phyloP scores from a whole-genome alignment of 1,140 invertebrate species.

The Conus betulinus region DNA sequence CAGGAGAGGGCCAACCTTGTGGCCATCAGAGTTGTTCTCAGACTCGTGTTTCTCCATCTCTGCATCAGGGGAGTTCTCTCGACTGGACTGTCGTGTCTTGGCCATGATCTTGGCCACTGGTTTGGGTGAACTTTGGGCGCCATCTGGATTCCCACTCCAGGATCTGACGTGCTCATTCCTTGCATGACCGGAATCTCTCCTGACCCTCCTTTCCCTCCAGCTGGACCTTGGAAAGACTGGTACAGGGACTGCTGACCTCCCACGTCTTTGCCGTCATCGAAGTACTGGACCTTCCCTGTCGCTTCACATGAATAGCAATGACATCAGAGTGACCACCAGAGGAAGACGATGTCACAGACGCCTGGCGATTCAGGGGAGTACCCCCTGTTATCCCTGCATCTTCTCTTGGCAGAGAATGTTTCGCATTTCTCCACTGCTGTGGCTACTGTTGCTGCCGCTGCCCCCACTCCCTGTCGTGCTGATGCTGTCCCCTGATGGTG shows the following conservation, averaged over 20 bases:
- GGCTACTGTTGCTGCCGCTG: constrained; percentile 43
- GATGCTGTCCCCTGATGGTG: constrained; percentile 70
- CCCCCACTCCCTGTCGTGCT: constrained; percentile 70
- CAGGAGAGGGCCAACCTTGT: constrained; percentile 43
- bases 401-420: constrained; percentile 41
- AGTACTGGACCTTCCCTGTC: constrained; percentile 41
- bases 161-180: constrained; percentile 37
- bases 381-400: constrained; percentile 32
- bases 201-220: constrained; percentile 5
- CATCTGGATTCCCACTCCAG: constrained; percentile 66
- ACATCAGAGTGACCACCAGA: constrained; percentile 71
- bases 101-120: constrained; percentile 90
- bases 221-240: constrained; percentile 80
- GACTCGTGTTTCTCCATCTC: constrained; percentile 63
- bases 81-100: constrained; percentile 75
- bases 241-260: constrained; percentile 81
- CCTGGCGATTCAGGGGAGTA: constrained; percentile 37
- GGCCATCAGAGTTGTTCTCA: constrained; percentile 60
- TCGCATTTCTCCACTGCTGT: constrained; percentile 42
- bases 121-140: constrained; percentile 82
- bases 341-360: constrained; percentile 38
- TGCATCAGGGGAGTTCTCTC: constrained; percentile 64
- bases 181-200: constrained; percentile 26
- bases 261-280: constrained; percentile 50
- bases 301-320: constrained; percentile 76